Base-by-base conservation (phyloP, 2,113 vertebrate genomes). In the Plectropomus leopardus region DNA sequence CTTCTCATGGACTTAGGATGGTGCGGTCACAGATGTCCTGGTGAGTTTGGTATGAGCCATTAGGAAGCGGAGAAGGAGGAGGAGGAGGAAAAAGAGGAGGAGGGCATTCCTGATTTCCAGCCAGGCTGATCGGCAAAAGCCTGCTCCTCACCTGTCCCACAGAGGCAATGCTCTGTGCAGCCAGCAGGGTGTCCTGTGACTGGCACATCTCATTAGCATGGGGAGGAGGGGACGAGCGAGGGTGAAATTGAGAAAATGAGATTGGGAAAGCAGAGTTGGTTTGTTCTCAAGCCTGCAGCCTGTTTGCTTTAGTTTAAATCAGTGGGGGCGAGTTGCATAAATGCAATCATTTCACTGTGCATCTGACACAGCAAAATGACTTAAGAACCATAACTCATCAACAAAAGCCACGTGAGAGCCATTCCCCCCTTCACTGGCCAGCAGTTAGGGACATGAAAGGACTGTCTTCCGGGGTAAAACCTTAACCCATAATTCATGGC, bases 41-140 rank as follows among this genome's bases (percentile, higher is more conserved):
- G 89, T 90, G 93, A 90, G 92, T 92, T 93, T 93, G 93, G 92
- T 92, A 94, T 95, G 93, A 92, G 86, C 80, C 76, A 87, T 89
- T 86, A 92, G 86, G 80, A 80, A 54, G 67, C 80, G 88, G 70
- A 84, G 76, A 50, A 71, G 59, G 28, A 85, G 84, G 57, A 69
- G 69, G 67, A 72, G 78, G 59, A 45, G 83, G 78, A 51, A 74
- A 67, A 72, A 69, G 86, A 83, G 80, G 74, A 71, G 69, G 80
- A 80, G 89, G 90, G 87, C 91, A 94, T 95, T 95, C 93, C 93
- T 93, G 90, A 92, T 93, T 94, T 92, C 92, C 92, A 92, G 92
- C 90, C 93, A 93, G 92, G 93, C 92, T 93, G 89, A 94, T 94
- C 88, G 55, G 80, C 84, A 88, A 85, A 93, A 90, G 85, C 87